Evolutionary conservation across 2,888 invertebrate species (phyloP).

Genomic region (Labia minor): DNA sequence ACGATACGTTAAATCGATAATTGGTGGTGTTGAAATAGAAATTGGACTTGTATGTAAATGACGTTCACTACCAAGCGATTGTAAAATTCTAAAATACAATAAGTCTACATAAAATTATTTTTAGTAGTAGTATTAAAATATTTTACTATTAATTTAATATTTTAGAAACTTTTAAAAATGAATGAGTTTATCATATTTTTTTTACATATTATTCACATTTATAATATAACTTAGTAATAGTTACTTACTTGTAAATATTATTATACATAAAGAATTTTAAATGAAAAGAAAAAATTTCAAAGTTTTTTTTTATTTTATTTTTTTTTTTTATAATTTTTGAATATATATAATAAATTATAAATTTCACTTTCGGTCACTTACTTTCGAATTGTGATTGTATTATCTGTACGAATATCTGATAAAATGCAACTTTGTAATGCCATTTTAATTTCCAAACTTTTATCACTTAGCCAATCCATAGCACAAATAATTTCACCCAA

Average conservation of each 20-base stretch:
- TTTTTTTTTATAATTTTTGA: too few relatives aligned
- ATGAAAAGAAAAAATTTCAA: too few relatives aligned
- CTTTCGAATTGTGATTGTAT: slow-evolving; percentile 48
- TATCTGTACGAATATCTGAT: slow-evolving; percentile 62
- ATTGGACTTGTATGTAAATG: slow-evolving; percentile 32
- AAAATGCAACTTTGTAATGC: slow-evolving; percentile 57
- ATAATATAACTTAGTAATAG: too few relatives aligned
- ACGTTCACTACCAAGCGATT: slow-evolving; percentile 50
- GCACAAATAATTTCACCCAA: slow-evolving; percentile 55
- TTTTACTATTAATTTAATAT: too few relatives aligned
- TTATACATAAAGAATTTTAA: too few relatives aligned
- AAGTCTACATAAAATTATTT: background rate
- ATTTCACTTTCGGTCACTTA: too few relatives aligned
- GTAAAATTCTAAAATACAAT: slow-evolving; percentile 47
- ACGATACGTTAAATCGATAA: slow-evolving; percentile 57
- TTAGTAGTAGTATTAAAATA: too few relatives aligned
- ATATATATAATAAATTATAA: too few relatives aligned
- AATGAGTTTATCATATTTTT: too few relatives aligned
- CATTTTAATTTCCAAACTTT: slow-evolving; percentile 55
- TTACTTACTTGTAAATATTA: too few relatives aligned
- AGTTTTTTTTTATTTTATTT: too few relatives aligned
- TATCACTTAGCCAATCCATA: slow-evolving; percentile 55
- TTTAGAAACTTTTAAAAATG: slow-evolving; percentile 14
- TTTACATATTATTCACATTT: too few relatives aligned
- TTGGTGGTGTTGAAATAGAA: slow-evolving; percentile 56